phyloP scores from a whole-genome alignment of 2,888 invertebrate genomes.

The Eugnorisma glareosa region DNA sequence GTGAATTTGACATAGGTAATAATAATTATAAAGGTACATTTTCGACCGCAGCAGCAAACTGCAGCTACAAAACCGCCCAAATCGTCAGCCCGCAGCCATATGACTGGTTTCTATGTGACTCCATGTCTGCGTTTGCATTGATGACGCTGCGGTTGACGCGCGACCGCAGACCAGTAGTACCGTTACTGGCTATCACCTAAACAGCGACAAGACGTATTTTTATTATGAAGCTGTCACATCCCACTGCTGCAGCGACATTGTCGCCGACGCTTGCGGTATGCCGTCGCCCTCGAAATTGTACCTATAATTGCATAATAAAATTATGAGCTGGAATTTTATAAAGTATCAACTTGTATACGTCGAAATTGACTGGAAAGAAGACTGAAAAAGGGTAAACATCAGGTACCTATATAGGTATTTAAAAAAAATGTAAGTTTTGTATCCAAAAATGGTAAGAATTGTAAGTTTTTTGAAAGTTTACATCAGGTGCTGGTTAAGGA shows the following conservation, averaged over 20 bases:
- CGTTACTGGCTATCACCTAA: neutral
- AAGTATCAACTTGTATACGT: neutral
- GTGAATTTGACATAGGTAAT: neutral
- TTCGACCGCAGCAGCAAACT: neutral
- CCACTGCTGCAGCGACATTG: neutral
- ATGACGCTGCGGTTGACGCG: neutral
- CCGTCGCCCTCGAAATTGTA: neutral
- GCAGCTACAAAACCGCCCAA: neutral
- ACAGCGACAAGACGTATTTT: neutral
- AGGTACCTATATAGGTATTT: constrained; percentile 5
- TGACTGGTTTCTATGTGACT: neutral
- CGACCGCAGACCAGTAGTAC: too few species aligned
- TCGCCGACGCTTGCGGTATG: neutral
- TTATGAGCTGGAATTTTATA: neutral
- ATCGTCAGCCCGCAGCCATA: neutral
- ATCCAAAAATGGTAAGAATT: neutral
- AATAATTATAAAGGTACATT: neutral
- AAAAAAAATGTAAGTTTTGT: constrained; percentile 2
- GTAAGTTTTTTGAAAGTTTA: constrained; percentile 25
- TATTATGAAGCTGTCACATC: neutral
- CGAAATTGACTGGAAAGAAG: constrained; percentile 22
- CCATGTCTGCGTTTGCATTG: neutral
- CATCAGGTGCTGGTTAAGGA: constrained; percentile 6
- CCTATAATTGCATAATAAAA: constrained; percentile 11
- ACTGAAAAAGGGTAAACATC: constrained; percentile 33